Conservation (phyloP, 2,888 invertebrate species). For the Hirudinaria manillensis region DNA sequence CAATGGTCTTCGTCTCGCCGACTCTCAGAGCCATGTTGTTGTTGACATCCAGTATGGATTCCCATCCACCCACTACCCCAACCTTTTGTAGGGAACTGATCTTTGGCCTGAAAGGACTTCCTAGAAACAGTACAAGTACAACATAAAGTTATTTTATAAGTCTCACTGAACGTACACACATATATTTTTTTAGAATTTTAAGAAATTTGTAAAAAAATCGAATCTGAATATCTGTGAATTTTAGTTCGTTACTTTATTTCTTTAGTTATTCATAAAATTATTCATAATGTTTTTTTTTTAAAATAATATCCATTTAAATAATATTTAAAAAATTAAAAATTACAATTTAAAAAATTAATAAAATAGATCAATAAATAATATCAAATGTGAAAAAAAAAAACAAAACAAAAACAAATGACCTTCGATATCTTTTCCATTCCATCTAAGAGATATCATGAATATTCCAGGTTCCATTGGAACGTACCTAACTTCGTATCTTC, state of each 20-base stretch:
- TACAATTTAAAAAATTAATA: neutral
- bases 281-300: neutral
- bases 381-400: neutral
- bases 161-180: too few species aligned
- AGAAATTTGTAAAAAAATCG: too few species aligned
- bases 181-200: too few species aligned
- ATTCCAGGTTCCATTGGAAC: slow-evolving; percentile 83
- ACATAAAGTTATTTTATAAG: neutral
- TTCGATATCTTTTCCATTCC: slow-evolving; percentile 58
- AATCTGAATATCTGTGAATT: too few species aligned
- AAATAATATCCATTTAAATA: neutral
- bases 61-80: slow-evolving; percentile 78
- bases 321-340: neutral
- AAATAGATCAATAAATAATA: neutral
- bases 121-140: slow-evolving; percentile 55
- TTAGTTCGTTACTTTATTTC: too few species aligned
- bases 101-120: slow-evolving; percentile 76
- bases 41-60: slow-evolving; percentile 68
- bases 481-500: slow-evolving; percentile 80
- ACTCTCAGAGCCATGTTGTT: slow-evolving; percentile 56
- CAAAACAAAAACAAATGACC: slow-evolving; percentile 42
- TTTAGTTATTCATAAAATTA: too few species aligned
- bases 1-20: slow-evolving; percentile 60
- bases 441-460: slow-evolving; percentile 78
- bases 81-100: slow-evolving; percentile 70